Percentiles rank a stretch among this genome's conserved stretches.
phyloP scores from a whole-genome alignment of 2,888 invertebrate species.

The Ptilodon capucinus region DNA sequence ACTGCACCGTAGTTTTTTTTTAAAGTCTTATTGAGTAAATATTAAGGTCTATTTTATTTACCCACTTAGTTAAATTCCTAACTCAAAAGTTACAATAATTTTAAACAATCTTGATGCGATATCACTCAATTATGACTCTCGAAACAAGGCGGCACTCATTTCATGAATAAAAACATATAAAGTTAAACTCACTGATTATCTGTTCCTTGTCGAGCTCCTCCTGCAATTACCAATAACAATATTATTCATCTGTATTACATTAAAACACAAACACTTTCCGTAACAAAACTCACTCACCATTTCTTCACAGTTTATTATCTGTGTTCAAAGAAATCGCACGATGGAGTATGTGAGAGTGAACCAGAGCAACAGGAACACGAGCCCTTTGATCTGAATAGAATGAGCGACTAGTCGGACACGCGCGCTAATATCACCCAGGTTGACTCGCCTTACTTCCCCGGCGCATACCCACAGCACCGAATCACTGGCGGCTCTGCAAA shows the following conservation, averaged over 20 bases:
- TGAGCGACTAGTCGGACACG: conserved; percentile 70
- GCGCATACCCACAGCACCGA: conserved; percentile 13
- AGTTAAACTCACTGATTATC: conserved; percentile 85
- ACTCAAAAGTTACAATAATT: no score
- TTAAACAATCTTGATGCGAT: no score
- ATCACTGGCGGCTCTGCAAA: conserved; percentile 49
- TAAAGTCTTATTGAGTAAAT: no score
- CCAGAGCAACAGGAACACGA: conserved; percentile 69
- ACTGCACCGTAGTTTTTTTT: no score
- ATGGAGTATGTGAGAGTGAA: conserved; percentile 63
- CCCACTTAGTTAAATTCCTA: no score
- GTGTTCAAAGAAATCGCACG: conserved; percentile 48
- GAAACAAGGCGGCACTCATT: no score
- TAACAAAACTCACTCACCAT: conserved; percentile 55
- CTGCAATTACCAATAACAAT: conserved; percentile 73
- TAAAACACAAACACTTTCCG: conserved; percentile 11
- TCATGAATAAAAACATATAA: not conserved
- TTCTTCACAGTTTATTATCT: conserved; percentile 29
- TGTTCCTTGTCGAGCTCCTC: conserved; percentile 91
- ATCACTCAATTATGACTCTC: no score
- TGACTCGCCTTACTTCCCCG: conserved; percentile 46
- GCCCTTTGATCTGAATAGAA: conserved; percentile 73
- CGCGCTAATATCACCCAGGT: conserved; percentile 70
- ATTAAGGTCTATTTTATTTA: no score
- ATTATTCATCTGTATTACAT: conserved; percentile 23